Conservation (phyloP, 23 tunicate genomes). For the Halocynthia roretzi region DNA sequence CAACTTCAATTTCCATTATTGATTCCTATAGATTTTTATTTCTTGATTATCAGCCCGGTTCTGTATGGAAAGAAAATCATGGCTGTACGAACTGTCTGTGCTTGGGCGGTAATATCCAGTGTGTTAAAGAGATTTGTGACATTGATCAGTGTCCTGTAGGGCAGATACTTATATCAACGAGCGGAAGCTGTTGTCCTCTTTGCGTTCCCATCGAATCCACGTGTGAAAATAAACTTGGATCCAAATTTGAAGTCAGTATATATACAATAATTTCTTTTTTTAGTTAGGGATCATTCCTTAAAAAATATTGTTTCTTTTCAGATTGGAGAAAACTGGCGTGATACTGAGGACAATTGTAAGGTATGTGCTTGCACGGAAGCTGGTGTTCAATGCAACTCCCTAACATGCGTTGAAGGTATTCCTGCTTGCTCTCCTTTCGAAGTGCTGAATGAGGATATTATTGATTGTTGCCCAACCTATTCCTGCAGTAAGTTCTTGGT, state of each 20-base stretch:
- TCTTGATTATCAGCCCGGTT: slow-evolving; percentile 4
- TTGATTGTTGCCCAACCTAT: background rate
- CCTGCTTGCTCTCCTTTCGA: background rate
- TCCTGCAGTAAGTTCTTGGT: background rate
- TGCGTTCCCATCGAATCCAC: background rate
- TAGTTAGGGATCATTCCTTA: too few species aligned
- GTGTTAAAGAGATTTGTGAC: background rate
- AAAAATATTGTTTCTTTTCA: background rate
- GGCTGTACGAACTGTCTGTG: slow-evolving; percentile 11
- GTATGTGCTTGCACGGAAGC: background rate
- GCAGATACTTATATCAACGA: background rate
- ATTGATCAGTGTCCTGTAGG: background rate
- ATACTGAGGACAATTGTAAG: background rate
- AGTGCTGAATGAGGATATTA: background rate
- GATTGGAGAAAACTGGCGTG: slow-evolving; percentile 10
- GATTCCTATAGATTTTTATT: background rate
- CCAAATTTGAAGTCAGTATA: background rate
- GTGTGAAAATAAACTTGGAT: background rate
- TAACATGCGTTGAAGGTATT: background rate
- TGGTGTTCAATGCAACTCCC: background rate
- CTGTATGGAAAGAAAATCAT: slow-evolving; percentile 8
- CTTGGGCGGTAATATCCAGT: slow-evolving; percentile 1
- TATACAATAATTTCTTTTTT: background rate
- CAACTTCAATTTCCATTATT: background rate
- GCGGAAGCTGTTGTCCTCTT: background rate